Conservation (phyloP, 2,797 vertebrate genomes). For the Thalassophryne amazonica region DNA sequence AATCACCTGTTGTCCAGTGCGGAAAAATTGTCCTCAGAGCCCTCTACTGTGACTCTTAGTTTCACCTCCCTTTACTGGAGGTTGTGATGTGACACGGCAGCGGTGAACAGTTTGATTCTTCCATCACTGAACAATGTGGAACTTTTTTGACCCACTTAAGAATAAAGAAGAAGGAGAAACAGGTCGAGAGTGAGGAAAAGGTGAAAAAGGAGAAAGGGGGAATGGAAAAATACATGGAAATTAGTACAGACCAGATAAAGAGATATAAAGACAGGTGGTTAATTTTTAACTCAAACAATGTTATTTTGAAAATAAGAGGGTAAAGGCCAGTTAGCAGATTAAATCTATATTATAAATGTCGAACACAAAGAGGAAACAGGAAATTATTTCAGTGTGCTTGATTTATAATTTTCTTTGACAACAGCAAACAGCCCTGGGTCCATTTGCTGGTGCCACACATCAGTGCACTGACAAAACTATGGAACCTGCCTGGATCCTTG, state of each 20-base stretch:
- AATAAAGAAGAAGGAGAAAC: constrained; percentile 84
- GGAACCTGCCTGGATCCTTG: no score
- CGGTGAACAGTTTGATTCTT: constrained; percentile 92
- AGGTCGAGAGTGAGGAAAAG: constrained; percentile 67
- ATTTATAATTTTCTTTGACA: neutral
- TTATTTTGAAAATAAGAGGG: constrained; percentile 15
- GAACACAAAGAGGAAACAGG: neutral
- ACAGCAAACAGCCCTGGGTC: neutral
- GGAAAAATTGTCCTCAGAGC: constrained; percentile 89
- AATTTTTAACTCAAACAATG: neutral
- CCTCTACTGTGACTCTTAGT: constrained; percentile 89
- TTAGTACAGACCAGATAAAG: constrained; percentile 22
- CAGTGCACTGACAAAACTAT: no score
- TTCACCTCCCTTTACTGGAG: constrained; percentile 87
- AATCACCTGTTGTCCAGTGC: constrained; percentile 85
- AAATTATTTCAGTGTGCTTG: neutral
- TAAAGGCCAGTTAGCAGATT: constrained; percentile 3
- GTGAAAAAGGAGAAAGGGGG: constrained; percentile 4
- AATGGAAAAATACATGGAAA: constrained; percentile 24
- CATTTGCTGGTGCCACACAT: no score
- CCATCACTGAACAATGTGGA: constrained; percentile 91
- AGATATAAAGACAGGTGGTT: constrained; percentile 20
- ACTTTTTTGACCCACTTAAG: constrained; percentile 88
- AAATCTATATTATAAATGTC: neutral
- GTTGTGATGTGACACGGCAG: constrained; percentile 91